Evolutionary conservation across 2,888 invertebrate species (phyloP).

Genomic region (Mesorhabditis spiculigera): DNA sequence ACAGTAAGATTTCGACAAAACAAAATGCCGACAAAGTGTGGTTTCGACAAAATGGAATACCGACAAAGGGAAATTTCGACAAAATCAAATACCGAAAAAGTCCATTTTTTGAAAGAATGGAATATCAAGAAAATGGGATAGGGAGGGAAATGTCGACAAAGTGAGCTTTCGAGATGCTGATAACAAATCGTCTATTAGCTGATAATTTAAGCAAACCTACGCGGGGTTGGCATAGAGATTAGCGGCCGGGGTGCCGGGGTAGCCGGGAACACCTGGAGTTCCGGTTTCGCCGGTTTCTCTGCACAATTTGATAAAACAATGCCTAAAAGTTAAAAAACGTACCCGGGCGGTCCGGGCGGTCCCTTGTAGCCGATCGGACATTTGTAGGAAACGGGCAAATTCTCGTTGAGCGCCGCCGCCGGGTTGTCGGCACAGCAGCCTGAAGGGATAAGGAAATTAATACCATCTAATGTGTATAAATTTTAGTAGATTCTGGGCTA

Average conservation of each 20-base stretch:
- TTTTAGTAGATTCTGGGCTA: too few relatives aligned
- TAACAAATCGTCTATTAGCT: too few relatives aligned
- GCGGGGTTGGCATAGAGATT: not conserved
- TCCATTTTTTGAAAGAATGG: too few relatives aligned
- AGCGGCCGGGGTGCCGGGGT: not conserved
- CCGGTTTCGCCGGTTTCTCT: not conserved
- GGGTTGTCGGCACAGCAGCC: not conserved
- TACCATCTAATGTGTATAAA: not conserved
- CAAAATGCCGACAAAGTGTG: too few relatives aligned
- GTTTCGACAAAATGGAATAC: too few relatives aligned
- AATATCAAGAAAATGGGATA: too few relatives aligned
- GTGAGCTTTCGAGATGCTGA: too few relatives aligned
- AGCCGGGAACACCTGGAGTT: not conserved
- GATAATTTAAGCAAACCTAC: not conserved
- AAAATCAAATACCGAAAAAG: too few relatives aligned
- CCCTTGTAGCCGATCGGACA: constrained; percentile 2
- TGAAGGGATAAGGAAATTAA: not conserved
- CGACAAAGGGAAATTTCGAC: too few relatives aligned
- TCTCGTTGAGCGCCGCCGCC: not conserved
- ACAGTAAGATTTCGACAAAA: too few relatives aligned
- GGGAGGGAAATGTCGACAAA: too few relatives aligned
- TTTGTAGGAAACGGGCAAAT: constrained; percentile 1
- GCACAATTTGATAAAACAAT: not conserved
- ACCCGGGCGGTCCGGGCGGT: constrained; percentile 1
- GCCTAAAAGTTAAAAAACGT: not conserved